phyloP scores from a whole-genome alignment of 2,888 invertebrate genomes.

The Bhutanitis thaidina region DNA sequence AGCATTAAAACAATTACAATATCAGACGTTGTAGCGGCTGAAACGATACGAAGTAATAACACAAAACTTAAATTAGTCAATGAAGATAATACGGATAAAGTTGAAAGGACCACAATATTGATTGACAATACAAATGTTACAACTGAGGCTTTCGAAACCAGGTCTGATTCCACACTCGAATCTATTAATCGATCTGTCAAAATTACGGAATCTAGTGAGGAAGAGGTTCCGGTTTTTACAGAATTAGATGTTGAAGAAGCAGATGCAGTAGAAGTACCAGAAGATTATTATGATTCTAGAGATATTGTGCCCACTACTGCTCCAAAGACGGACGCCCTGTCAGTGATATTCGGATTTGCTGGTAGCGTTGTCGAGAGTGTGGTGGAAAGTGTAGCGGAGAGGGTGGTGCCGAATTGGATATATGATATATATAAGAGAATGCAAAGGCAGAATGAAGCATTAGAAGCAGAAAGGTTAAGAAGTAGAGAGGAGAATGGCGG shows the following conservation, averaged over 20 bases:
- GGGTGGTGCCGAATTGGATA: slow-evolving; percentile 65
- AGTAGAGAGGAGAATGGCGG: slow-evolving; percentile 75
- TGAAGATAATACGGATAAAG: background rate
- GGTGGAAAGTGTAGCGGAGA: slow-evolving; percentile 67
- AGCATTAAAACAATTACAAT: slow-evolving; percentile 24
- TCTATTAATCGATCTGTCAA: slow-evolving; percentile 23
- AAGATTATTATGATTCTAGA: slow-evolving; percentile 70
- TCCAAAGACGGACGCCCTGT: slow-evolving; percentile 64
- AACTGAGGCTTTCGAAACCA: background rate
- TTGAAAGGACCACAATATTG: background rate
- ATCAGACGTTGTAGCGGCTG: slow-evolving; percentile 21
- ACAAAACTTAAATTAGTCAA: slow-evolving; percentile 21
- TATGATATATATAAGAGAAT: slow-evolving; percentile 67
- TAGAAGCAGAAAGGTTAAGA: slow-evolving; percentile 66
- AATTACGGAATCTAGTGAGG: slow-evolving; percentile 37
- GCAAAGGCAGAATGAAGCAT: slow-evolving; percentile 67
- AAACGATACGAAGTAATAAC: slow-evolving; percentile 23
- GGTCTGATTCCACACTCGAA: background rate
- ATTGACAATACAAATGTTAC: background rate
- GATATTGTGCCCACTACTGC: slow-evolving; percentile 63
- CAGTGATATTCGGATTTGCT: slow-evolving; percentile 67
- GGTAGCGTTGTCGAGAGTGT: slow-evolving; percentile 70
- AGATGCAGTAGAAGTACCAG: slow-evolving; percentile 47
- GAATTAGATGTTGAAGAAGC: slow-evolving; percentile 56
- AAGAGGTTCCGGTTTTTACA: slow-evolving; percentile 57